A percentile compares a stretch with the other conserved stretches of the same genome.
These are phyloP conservation scores for Hedya salicella DNA, from an alignment of 2,888 invertebrate species.

Conservation along the genomic window DNA sequence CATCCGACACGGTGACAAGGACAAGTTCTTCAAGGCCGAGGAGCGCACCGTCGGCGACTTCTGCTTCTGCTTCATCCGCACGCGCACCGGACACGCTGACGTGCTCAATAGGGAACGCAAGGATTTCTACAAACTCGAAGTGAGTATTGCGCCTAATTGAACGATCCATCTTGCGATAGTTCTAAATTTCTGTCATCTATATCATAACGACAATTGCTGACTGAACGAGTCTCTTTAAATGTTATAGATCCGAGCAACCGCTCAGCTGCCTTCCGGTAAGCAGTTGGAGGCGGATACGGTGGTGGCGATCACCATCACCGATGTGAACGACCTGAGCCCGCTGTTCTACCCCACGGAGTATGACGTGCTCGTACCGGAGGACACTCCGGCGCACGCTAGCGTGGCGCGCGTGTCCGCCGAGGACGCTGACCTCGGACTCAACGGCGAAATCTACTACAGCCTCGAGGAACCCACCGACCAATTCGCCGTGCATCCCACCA, in stretches of 20 bases:
- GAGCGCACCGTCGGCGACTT: constrained; percentile 96
- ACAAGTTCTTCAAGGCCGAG: constrained; percentile 97
- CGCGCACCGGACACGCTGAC: constrained; percentile 93
- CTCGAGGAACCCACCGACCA: constrained; percentile 91
- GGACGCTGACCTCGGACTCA: constrained; percentile 97
- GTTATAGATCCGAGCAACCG: constrained; percentile 75
- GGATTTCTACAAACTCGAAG: constrained; percentile 91
- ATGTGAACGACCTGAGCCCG: constrained; percentile 96
- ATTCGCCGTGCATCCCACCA: constrained; percentile 97
- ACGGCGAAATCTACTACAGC: constrained; percentile 98
- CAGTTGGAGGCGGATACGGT: constrained; percentile 89
- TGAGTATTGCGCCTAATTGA: constrained; percentile 60
- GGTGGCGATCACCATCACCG: constrained; percentile 89
- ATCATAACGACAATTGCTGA: too few species aligned
- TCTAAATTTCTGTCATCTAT: too few species aligned
- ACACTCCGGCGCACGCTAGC: constrained; percentile 93
- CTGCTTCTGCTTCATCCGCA: constrained; percentile 95
- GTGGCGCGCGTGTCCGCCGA: constrained; percentile 93
- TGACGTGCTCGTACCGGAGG: constrained; percentile 94
- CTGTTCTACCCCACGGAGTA: constrained; percentile 96
- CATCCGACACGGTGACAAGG: constrained; percentile 94
- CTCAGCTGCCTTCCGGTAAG: constrained; percentile 84
- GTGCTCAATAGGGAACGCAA: constrained; percentile 97
- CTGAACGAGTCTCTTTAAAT: constrained; percentile 80
- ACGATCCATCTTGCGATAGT: too few species aligned